Percentiles rank a stretch among this genome's conserved stretches.
Evolutionary conservation across 2,888 invertebrate species (phyloP).

Genomic region (Latrodectus hesperus): DNA sequence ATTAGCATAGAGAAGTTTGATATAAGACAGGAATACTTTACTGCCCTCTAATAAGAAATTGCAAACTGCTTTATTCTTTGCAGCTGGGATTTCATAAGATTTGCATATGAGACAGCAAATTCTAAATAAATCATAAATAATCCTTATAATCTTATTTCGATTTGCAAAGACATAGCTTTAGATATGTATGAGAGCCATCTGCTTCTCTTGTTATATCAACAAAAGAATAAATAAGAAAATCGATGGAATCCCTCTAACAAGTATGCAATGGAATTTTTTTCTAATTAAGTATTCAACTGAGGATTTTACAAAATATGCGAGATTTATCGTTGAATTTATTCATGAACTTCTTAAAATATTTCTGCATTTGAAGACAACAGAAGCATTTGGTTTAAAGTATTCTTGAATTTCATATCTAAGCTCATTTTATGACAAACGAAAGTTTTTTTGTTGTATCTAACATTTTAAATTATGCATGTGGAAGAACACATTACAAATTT

Average conservation of each 20-base stretch:
- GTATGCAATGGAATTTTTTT: not conserved
- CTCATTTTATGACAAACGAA: not conserved
- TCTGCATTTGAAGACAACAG: slow-evolving; percentile 28
- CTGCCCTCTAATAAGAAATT: too few relatives aligned
- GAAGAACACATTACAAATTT: too few relatives aligned
- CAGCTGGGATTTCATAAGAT: too few relatives aligned
- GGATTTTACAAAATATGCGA: slow-evolving; percentile 63
- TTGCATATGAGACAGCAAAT: slow-evolving; percentile 2
- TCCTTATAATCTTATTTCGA: slow-evolving; percentile 37
- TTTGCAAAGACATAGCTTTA: slow-evolving; percentile 21
- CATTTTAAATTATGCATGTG: not conserved
- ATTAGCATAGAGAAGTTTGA: too few relatives aligned
- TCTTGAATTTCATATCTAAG: slow-evolving; percentile 1
- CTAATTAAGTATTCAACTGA: slow-evolving; percentile 56
- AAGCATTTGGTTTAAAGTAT: slow-evolving; percentile 24
- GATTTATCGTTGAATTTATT: slow-evolving; percentile 39
- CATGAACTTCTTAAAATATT: slow-evolving; percentile 42
- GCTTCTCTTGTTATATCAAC: slow-evolving; percentile 8
- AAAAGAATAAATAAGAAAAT: slow-evolving; percentile 36
- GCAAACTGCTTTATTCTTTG: too few relatives aligned
- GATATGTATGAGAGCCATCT: slow-evolving; percentile 18
- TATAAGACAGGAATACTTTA: too few relatives aligned
- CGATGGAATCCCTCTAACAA: slow-evolving; percentile 13
- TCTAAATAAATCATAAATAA: slow-evolving; percentile 41
- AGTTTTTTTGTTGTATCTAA: not conserved